Base-by-base conservation (phyloP, 1,140 invertebrate genomes). In the Pomacea maculata region DNA sequence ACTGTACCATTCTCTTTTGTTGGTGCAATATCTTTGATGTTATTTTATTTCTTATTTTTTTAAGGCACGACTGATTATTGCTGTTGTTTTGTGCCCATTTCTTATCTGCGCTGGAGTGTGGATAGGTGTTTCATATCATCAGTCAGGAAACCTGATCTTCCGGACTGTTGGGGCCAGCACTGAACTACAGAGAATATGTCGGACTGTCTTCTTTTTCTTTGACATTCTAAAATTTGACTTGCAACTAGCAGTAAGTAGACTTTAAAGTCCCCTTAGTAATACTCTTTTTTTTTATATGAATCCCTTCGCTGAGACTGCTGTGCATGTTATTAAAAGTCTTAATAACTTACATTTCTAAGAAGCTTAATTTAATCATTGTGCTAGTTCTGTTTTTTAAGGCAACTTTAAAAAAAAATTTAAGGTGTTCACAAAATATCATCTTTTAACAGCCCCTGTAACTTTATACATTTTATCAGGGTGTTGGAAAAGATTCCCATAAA, bases 61-160 rank as follows among this genome's bases (percentile, higher is more conserved):
- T 57, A 80, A 89, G 88, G 75, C 77, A 1, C 82, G 88, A 7
- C 79, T 89, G n/a, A 83, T 88, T 17, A 72, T 85, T 9, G 83
- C 84, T 0, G 84, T 68, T 54, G 75, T 85, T 1, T 57, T 89
- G 17, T 83, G 83, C 55, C 87, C 87, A 8, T 34, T 85, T 29
- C 64, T 88, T 7, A 83, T 88, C 7, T 82, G 80, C 0, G 64
- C 88, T 15, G 86, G 86, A 12, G 55, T 75, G 4, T 34, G 82
- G 19, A 84, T 88, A 25, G 81, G 82, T 9, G 76, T 74, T 54
- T 70, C 82, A 12, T 89, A 89, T 68, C 55, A 85, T 78, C 79
- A 83, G 45, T 87, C 87, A 14, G 86, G 87, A 15, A 84, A 84
- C 25, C 82, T 88, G n/a, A 88, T 89, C 29, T 89, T 89, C 79